Evolutionary conservation across 1,140 invertebrate species (phyloP).

Genomic region (Pentalonia nigronervosa): DNA sequence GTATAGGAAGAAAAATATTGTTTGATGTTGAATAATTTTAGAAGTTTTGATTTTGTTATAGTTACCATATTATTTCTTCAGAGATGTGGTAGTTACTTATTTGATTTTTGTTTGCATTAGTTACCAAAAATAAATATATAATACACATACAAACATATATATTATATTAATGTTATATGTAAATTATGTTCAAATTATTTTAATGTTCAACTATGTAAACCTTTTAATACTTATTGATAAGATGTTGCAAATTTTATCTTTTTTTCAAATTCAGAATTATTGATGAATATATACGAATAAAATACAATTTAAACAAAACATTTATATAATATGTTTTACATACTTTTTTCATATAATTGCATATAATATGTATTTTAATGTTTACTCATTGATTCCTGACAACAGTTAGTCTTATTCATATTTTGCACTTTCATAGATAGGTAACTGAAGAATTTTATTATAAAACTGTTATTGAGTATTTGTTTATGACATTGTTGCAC

Average conservation of each 20-base stretch:
- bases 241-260: background rate
- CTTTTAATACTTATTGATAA: conserved; percentile 8
- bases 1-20: background rate
- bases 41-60: background rate
- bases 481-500: background rate
- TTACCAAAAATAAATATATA: background rate
- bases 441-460: background rate
- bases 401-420: background rate
- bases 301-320: background rate
- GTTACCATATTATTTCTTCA: background rate
- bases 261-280: background rate
- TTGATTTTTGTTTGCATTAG: background rate
- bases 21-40: conserved; percentile 13
- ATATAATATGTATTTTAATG: background rate
- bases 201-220: background rate
- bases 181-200: conserved; percentile 6
- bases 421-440: background rate
- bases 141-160: background rate
- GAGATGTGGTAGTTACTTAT: background rate
- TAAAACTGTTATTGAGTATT: background rate
- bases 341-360: background rate
- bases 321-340: background rate
- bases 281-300: background rate
- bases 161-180: background rate
- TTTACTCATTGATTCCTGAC: background rate